Conservation (phyloP, 2,888 invertebrate genomes). For the Lacanobia wlatinum region DNA sequence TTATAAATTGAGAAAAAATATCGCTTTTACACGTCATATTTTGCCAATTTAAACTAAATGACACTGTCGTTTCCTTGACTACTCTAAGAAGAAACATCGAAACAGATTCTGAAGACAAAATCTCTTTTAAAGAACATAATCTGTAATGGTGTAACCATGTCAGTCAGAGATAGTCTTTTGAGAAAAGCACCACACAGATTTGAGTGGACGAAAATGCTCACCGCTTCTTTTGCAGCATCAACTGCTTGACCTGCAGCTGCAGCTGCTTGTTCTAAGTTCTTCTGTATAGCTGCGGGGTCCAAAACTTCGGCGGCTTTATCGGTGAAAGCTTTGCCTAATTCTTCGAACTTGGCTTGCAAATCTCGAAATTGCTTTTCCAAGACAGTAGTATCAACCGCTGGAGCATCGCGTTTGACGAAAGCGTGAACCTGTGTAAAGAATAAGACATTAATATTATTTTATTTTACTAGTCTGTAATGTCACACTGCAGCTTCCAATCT, state of each 20-base stretch:
- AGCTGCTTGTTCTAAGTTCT: background rate
- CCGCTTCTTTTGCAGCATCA: background rate
- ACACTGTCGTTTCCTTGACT: no score
- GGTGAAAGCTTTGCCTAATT: background rate
- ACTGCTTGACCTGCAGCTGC: fast-evolving
- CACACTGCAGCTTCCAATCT: background rate
- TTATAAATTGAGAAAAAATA: no score
- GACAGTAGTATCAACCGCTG: slow-evolving; percentile 30
- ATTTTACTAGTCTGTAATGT: background rate
- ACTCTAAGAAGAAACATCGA: no score
- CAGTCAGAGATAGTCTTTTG: background rate
- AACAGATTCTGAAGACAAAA: no score
- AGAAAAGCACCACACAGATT: background rate
- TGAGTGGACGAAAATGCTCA: slow-evolving; percentile 4
- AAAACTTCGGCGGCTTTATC: background rate
- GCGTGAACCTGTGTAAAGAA: slow-evolving; percentile 67
- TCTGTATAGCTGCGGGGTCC: slow-evolving; percentile 23
- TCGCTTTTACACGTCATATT: no score
- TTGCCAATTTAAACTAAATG: no score
- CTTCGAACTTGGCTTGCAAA: background rate
- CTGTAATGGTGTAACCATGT: background rate
- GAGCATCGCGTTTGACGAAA: slow-evolving; percentile 83
- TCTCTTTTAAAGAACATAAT: background rate
- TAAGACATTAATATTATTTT: background rate
- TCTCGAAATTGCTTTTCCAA: background rate